Percentiles rank a stretch among this genome's conserved stretches.
Evolutionary conservation across 2,797 vertebrate genomes (phyloP).

Genomic region (Pampus argenteus): DNA sequence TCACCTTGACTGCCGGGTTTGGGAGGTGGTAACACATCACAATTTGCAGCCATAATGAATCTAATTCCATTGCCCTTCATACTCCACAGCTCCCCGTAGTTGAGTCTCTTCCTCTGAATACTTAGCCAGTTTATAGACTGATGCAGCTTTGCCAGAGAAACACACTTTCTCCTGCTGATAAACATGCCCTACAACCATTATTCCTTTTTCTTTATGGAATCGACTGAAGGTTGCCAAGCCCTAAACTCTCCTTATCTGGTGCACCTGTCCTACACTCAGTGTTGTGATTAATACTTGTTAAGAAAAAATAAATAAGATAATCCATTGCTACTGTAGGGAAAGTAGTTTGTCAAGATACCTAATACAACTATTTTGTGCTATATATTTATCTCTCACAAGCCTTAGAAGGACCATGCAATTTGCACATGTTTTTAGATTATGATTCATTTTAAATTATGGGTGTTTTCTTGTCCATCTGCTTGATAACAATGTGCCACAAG

Average conservation of each 20-base stretch:
- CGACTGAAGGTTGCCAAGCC: slow-evolving; percentile 17
- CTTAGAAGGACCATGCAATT: neutral
- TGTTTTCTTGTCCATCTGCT: too few relatives aligned
- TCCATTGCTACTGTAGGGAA: neutral
- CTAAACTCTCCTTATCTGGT: neutral
- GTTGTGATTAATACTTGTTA: neutral
- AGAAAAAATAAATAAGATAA: neutral
- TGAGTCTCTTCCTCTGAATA: slow-evolving; percentile 33
- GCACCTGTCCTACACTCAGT: neutral
- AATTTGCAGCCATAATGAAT: slow-evolving; percentile 61
- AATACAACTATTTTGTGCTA: neutral
- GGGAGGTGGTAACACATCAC: slow-evolving; percentile 41
- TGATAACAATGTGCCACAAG: neutral
- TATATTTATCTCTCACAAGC: neutral
- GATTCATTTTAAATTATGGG: neutral
- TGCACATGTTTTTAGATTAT: neutral
- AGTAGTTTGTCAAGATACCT: too few relatives aligned
- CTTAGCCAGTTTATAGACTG: slow-evolving; percentile 33
- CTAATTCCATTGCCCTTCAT: slow-evolving; percentile 59
- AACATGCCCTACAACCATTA: slow-evolving; percentile 30
- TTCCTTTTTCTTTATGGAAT: slow-evolving; percentile 29
- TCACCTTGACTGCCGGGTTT: slow-evolving; percentile 55
- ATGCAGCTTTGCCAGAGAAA: slow-evolving; percentile 32
- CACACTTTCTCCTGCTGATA: slow-evolving; percentile 31
- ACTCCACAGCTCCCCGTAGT: slow-evolving; percentile 44